Percentiles rank a stretch among this genome's conserved stretches.
Evolutionary conservation across 2,797 vertebrate species (phyloP).

Genomic region (Chelonia mydas): DNA sequence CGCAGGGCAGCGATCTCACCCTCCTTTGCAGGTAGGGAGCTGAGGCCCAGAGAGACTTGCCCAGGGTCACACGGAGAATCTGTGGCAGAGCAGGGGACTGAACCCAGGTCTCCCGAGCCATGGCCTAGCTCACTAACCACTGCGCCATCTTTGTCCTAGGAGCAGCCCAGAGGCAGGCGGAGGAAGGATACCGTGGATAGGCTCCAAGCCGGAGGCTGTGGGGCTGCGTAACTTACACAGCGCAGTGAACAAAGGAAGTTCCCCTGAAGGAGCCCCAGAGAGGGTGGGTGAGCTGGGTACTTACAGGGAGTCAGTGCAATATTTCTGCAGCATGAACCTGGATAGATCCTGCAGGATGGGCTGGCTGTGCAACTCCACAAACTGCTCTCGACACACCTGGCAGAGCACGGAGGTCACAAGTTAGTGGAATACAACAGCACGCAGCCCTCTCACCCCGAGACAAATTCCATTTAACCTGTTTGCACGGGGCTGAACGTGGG

Average conservation of each 20-base stretch:
- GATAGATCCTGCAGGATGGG: conserved; percentile 93
- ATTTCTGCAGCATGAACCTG: conserved; percentile 87
- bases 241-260: not conserved
- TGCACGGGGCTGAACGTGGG: not conserved
- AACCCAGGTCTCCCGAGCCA: not conserved
- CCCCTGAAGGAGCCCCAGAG: not conserved
- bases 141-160: not conserved
- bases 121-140: not conserved
- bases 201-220: not conserved
- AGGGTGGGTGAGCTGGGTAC: fast-evolving
- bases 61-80: not conserved
- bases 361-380: conserved; percentile 91
- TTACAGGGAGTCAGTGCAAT: conserved; percentile 79
- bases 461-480: not conserved
- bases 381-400: conserved; percentile 96
- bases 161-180: not conserved
- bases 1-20: not conserved
- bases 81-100: not conserved
- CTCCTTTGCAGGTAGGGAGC: fast-evolving
- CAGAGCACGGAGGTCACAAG: too few relatives aligned
- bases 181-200: not conserved
- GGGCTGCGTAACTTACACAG: not conserved
- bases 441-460: not conserved
- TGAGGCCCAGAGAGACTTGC: not conserved
- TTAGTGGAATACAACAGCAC: not conserved